Evolutionary conservation across 2,113 vertebrate genomes (phyloP).

Genomic region (Pelmatolapia mariae): DNA sequence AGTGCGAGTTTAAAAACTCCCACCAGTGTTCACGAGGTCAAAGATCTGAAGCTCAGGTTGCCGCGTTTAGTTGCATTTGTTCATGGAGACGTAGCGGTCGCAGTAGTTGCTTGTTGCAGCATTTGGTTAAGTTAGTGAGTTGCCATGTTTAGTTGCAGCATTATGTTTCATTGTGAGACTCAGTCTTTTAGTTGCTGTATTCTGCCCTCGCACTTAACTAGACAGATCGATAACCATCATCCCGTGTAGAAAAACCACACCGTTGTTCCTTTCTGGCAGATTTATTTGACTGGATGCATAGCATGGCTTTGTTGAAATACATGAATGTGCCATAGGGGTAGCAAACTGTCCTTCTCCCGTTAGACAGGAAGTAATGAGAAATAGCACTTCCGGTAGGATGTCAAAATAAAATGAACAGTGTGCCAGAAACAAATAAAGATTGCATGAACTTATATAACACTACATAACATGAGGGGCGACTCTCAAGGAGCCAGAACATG

Average conservation of each 20-base stretch:
- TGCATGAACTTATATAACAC: accelerated
- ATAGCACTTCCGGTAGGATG: neutral
- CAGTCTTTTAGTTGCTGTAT: neutral
- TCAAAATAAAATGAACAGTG: neutral
- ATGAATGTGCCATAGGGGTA: neutral
- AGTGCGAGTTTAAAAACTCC: neutral
- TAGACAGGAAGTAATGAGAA: neutral
- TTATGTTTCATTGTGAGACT: neutral
- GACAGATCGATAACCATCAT: neutral
- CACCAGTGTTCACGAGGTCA: neutral
- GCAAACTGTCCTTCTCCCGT: accelerated
- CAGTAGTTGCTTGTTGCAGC: neutral
- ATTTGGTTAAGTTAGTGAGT: neutral
- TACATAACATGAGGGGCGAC: neutral
- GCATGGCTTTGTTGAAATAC: neutral
- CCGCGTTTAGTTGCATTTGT: neutral
- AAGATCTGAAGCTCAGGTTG: neutral
- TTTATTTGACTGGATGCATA: neutral
- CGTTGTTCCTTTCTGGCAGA: neutral
- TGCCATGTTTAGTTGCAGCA: neutral
- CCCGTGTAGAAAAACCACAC: neutral
- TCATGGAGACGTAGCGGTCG: neutral
- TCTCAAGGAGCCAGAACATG: neutral
- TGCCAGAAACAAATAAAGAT: neutral
- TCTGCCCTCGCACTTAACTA: neutral